phyloP scores from a whole-genome alignment of 23 tunicate genomes.

The Ascidia mentula region DNA sequence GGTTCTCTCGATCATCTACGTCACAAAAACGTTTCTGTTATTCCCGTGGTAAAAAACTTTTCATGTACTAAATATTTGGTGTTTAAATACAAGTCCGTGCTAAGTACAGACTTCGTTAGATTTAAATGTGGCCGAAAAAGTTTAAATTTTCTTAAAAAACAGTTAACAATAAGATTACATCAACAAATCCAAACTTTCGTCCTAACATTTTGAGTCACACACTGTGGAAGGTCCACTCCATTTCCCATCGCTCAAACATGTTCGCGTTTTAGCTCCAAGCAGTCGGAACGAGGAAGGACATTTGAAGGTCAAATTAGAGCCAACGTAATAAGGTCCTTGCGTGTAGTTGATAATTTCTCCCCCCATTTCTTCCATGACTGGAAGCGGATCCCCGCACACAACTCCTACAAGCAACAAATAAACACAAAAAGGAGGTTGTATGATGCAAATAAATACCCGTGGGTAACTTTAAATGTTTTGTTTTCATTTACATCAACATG shows the following conservation, averaged over 20 bases:
- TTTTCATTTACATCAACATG: no score
- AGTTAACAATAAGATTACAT: no score
- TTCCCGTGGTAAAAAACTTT: no score
- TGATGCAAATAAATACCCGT: constrained; percentile 42
- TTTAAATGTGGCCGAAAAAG: no score
- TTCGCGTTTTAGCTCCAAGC: constrained; percentile 39
- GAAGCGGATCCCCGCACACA: constrained; percentile 39
- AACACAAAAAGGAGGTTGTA: constrained; percentile 6
- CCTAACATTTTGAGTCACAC: constrained; percentile 35
- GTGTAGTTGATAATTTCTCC: constrained; percentile 17
- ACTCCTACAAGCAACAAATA: constrained; percentile 43
- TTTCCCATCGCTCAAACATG: constrained; percentile 38
- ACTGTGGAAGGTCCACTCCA: constrained; percentile 60
- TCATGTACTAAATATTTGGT: no score
- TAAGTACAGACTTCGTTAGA: no score
- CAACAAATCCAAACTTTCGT: no score
- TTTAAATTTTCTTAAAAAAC: no score
- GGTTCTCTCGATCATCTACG: not conserved
- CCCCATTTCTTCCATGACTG: constrained; percentile 25
- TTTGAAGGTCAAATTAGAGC: constrained; percentile 11
- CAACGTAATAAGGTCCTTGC: constrained; percentile 43
- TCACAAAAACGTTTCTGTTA: no score
- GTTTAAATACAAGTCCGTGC: no score
- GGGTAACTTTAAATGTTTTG: no score
- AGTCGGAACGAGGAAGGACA: constrained; percentile 37